Percentiles rank a stretch among this genome's conserved stretches.
Conservation (phyloP, 2,113 vertebrate species). For the Dasyornis broadbenti region DNA sequence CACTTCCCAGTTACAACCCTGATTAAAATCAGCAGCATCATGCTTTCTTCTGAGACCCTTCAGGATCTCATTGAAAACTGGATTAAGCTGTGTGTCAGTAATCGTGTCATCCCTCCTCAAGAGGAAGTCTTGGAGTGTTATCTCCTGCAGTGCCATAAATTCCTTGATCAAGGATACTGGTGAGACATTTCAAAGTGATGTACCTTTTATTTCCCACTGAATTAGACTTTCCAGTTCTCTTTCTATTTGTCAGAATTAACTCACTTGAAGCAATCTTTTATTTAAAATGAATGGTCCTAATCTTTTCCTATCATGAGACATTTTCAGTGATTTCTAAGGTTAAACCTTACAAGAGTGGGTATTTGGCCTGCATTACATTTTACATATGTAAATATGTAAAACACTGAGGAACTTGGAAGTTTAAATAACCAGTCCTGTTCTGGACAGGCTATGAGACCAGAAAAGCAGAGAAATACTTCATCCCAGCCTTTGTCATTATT, state of each 20-base stretch:
- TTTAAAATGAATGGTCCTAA: background rate
- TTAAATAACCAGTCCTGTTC: background rate
- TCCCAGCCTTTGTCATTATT: background rate
- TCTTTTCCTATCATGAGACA: background rate
- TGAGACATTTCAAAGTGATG: background rate
- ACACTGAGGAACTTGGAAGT: background rate
- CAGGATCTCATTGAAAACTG: background rate
- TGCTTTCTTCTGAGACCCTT: background rate
- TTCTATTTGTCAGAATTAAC: background rate
- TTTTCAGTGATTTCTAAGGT: background rate
- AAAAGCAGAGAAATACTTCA: background rate
- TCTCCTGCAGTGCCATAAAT: background rate
- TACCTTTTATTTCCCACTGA: background rate
- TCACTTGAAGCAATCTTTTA: background rate
- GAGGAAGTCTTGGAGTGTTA: background rate
- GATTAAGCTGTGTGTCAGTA: background rate
- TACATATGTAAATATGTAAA: background rate
- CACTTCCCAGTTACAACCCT: background rate
- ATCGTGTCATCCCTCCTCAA: background rate
- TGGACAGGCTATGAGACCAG: background rate
- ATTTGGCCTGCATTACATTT: too few relatives aligned
- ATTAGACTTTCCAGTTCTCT: background rate
- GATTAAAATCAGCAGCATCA: background rate
- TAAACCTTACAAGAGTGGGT: background rate
- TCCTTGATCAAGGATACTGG: background rate